These are phyloP conservation scores for Calameuta pallipes DNA, from an alignment of 2,888 invertebrate species.

Conservation along the genomic window DNA sequence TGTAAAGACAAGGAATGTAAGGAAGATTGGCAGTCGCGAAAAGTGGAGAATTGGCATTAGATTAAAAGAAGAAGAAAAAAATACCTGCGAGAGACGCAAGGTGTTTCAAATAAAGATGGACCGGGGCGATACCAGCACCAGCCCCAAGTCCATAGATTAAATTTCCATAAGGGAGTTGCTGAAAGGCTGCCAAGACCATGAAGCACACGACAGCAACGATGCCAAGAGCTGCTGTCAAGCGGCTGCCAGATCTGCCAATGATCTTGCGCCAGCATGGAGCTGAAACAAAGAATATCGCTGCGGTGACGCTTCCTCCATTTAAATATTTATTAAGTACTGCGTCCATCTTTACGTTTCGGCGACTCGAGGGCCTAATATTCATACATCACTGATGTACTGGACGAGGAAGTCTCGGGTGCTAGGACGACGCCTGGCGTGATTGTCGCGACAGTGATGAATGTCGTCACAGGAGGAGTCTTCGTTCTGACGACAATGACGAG, in stretches of 20 bases:
- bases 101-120: conserved; percentile 13
- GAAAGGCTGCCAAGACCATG: conserved; percentile 8
- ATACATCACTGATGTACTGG: background rate
- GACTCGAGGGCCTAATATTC: background rate
- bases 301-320: background rate
- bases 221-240: conserved; percentile 12
- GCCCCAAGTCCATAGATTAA: conserved; percentile 12
- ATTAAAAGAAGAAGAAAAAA: background rate
- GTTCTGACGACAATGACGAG: background rate
- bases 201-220: conserved; percentile 4
- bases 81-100: conserved; percentile 10
- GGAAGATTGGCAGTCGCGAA: too few species aligned
- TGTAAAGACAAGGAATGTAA: background rate
- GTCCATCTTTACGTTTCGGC: background rate
- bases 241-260: conserved; percentile 13
- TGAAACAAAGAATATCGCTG: conserved; percentile 1
- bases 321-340: background rate
- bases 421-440: background rate
- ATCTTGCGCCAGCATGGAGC: conserved; percentile 19
- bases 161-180: conserved; percentile 3
- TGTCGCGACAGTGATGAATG: background rate
- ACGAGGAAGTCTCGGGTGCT: background rate
- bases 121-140: conserved; percentile 7
- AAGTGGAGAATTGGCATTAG: too few species aligned
- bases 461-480: background rate